Evolutionary conservation across 30 jellyfish, hydroid and myxozoan species (phyloP), one percentile per base, ranked within the genome.

Genomic region (Aurelia coerulea): DNA sequence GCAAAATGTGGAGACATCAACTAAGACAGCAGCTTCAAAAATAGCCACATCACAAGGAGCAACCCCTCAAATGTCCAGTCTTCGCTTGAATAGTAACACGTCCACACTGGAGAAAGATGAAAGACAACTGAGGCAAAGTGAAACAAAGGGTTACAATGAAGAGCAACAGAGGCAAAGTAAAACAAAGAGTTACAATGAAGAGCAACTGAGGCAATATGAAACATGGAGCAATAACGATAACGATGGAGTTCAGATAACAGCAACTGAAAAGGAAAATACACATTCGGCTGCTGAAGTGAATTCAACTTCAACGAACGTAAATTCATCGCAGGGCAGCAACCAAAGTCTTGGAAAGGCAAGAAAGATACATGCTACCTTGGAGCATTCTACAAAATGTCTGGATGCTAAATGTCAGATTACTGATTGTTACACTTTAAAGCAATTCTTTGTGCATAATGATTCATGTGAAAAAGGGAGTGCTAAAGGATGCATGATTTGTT

Each of bases 11-110:
- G 56, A 46, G 12, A 46, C 14, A 6, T 46, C 56, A 4, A 46
- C 56, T 4, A 6, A 0, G 14, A 46, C 56, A 7, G 56, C 64
- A 35, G 50, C 63, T 16, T 58, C 81, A 23, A 46, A 70, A 15
- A 35, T 10, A 5, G 16, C 34, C 1, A 51, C 23, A 35, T 41
- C 62, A 78, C 52, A 17, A 18, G 83, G 88, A 16, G 88, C 54
- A 33, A 84, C 93, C 6, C 93, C 93, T 15, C 81, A 84, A 50
- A 84, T 84, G 86, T 84, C 93, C 3, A 35, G 85, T 42, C 93
- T 73, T 64, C 60, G 74, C 6, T 23, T 84, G 42, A 72, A 71
- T 56, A 70, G 93, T 42, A 62, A 53, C 63, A 84, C 42, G 32
- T 35, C 80, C 41, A 35, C 82, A 35, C 35, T 65, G 16, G 31